Conservation (phyloP, 2,113 vertebrate genomes). For the Daboia siamensis region DNA sequence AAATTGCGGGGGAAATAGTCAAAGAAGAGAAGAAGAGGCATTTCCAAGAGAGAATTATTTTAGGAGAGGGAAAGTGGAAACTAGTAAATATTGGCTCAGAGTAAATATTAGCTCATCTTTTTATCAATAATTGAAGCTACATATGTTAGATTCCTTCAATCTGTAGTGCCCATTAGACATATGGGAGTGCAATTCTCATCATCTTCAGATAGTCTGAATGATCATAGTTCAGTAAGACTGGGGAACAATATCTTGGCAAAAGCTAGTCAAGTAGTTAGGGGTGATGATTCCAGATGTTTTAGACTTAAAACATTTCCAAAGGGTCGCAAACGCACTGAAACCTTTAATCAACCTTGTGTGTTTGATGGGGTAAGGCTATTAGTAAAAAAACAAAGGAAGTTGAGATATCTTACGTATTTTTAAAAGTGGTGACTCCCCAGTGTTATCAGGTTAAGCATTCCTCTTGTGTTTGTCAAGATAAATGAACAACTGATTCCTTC, state of each 20-base stretch:
- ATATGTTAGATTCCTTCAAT: neutral
- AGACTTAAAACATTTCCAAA: slow-evolving; percentile 57
- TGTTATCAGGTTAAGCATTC: slow-evolving; percentile 50
- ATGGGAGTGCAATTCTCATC: neutral
- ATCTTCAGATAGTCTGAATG: neutral
- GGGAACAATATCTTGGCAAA: neutral
- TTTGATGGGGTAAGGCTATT: slow-evolving; percentile 29
- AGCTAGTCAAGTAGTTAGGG: slow-evolving; percentile 18
- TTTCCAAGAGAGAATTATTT: slow-evolving; percentile 64
- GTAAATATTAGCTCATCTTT: neutral
- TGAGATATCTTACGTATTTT: slow-evolving; percentile 40
- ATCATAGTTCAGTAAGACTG: slow-evolving; percentile 11
- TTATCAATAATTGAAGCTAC: slow-evolving; percentile 57
- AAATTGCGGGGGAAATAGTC: slow-evolving; percentile 53
- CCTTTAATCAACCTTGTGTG: slow-evolving; percentile 45
- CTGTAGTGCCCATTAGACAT: neutral
- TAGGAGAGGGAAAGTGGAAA: slow-evolving; percentile 48
- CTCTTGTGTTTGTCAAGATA: slow-evolving; percentile 6
- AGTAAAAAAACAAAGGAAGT: slow-evolving; percentile 40
- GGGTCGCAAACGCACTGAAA: slow-evolving; percentile 39
- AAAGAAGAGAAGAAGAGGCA: slow-evolving; percentile 56
- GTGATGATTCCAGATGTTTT: slow-evolving; percentile 35
- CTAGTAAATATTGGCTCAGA: slow-evolving; percentile 52
- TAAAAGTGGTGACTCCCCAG: slow-evolving; percentile 55
- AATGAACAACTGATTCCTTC: slow-evolving; percentile 65